phyloP scores from a whole-genome alignment of 92 coral and sea anemone genomes.

The Micromussa lordhowensis region DNA sequence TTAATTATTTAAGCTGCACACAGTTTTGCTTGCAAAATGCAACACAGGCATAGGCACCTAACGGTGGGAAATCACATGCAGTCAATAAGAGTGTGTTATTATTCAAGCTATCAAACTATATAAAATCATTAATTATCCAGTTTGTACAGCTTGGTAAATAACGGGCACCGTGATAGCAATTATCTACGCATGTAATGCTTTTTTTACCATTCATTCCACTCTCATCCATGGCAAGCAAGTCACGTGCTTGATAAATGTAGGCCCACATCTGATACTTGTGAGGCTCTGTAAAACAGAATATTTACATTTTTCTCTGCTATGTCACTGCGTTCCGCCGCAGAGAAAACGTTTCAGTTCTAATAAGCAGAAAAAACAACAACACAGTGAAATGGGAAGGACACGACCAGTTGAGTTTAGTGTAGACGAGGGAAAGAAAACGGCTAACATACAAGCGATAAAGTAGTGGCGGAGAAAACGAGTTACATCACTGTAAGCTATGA shows the following conservation, averaged over 20 bases:
- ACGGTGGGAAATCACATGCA: not conserved
- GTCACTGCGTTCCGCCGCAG: too few relatives aligned
- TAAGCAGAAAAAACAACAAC: too few relatives aligned
- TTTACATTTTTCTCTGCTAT: not conserved
- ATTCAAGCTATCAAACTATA: too few relatives aligned
- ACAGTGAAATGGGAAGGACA: too few relatives aligned
- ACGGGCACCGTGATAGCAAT: not conserved
- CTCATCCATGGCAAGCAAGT: constrained; percentile 84
- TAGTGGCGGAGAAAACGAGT: too few relatives aligned
- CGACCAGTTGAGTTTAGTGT: too few relatives aligned
- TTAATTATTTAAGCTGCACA: too few relatives aligned
- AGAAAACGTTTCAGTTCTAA: too few relatives aligned
- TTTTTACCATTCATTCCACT: constrained; percentile 90
- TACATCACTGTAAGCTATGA: too few relatives aligned
- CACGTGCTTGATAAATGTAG: constrained; percentile 97
- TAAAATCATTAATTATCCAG: not conserved
- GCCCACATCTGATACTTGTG: constrained; percentile 91
- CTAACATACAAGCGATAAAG: too few relatives aligned
- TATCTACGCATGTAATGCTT: not conserved
- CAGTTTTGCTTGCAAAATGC: constrained; percentile 48
- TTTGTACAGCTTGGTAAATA: not conserved
- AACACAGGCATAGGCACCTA: constrained; percentile 89
- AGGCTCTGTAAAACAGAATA: constrained; percentile 61
- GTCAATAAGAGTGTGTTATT: too few relatives aligned
- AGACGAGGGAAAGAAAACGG: too few relatives aligned